phyloP scores from a whole-genome alignment of 1,140 invertebrate species.

The Caenorhabditis remanei region DNA sequence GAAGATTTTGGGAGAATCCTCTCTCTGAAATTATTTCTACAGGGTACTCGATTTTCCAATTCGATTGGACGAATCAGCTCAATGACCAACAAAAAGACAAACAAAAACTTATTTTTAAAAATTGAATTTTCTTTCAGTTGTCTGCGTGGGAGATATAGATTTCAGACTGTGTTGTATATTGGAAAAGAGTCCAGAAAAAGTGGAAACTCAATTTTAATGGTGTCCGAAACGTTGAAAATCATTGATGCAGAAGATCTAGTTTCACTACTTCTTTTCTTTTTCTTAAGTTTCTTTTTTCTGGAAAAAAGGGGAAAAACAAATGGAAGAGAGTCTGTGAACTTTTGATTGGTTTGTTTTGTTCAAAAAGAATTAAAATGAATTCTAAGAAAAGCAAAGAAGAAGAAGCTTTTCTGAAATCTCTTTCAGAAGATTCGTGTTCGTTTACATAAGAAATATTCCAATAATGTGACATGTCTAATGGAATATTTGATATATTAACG shows the following conservation, averaged over 20 bases:
- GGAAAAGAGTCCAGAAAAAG: background rate
- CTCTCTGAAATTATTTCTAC: too few species aligned
- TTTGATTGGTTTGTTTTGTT: background rate
- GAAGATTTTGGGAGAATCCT: background rate
- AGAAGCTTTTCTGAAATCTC: too few species aligned
- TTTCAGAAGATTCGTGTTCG: too few species aligned
- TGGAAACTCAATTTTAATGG: constrained; percentile 20
- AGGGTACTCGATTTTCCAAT: too few species aligned
- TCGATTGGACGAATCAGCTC: too few species aligned
- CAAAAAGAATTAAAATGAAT: too few species aligned
- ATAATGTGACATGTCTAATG: too few species aligned
- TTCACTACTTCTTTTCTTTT: background rate
- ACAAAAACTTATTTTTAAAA: background rate
- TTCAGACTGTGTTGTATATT: background rate
- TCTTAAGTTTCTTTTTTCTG: background rate
- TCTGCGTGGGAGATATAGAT: background rate
- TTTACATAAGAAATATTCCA: too few species aligned
- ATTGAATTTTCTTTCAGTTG: background rate
- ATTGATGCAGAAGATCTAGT: constrained; percentile 8
- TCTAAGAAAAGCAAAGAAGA: too few species aligned
- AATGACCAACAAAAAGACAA: too few species aligned
- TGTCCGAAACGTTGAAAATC: constrained; percentile 31
- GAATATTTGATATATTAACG: too few species aligned
- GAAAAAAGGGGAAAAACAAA: background rate
- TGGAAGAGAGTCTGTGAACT: background rate